Base-by-base conservation (phyloP, 2,113 vertebrate genomes). In the Bombycilla garrulus region DNA sequence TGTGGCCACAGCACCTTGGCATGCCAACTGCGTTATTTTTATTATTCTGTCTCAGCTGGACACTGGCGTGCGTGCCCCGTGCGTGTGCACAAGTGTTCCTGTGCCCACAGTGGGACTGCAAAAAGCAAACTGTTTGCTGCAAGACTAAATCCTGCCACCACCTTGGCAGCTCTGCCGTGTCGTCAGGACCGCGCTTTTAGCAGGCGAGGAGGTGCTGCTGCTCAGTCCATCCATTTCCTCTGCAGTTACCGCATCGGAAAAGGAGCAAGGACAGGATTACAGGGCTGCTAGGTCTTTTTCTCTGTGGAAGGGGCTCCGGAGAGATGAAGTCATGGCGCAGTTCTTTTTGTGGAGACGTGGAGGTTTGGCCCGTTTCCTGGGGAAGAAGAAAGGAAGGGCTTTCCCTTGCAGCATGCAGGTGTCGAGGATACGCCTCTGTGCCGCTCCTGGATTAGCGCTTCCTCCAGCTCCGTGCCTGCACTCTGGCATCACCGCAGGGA, bases 311-410 rank as follows among this genome's bases (percentile, higher is more conserved):
- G 64, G 64, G 56, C 82, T 85, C 54, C 38, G 78, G 70, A 80
- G 91, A 56, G 92, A 84, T 93, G 76, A 93, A 91, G 94, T 92
- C 86, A 93, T 78, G 1, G 0, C 40, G 5, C 56, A 81, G 53
- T 53, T 86, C 82, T 94, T 95, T 95, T 90, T 83, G 12, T 50
- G 71, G 95, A 85, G 77, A 44, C 0, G 1, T 0, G 5, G 83
- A 54, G 74, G 90, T 82, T 91, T 93, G 90, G 90, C 83, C 53
- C 3, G 31, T 81, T 92, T 81, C 78, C 83, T 88, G 76, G 42
- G 29, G 69, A 58, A 79, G 61, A 67, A 51, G 81, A 66, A 60
- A 76, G 83, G 80, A 70, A 86, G 56, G 66, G 74, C 57, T 90
- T 91, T 86, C 70, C 91, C 70, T 64, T 25, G 73, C n/a, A 44